phyloP scores from a whole-genome alignment of 2,113 vertebrate genomes.

The Proterorhinus semilunaris region DNA sequence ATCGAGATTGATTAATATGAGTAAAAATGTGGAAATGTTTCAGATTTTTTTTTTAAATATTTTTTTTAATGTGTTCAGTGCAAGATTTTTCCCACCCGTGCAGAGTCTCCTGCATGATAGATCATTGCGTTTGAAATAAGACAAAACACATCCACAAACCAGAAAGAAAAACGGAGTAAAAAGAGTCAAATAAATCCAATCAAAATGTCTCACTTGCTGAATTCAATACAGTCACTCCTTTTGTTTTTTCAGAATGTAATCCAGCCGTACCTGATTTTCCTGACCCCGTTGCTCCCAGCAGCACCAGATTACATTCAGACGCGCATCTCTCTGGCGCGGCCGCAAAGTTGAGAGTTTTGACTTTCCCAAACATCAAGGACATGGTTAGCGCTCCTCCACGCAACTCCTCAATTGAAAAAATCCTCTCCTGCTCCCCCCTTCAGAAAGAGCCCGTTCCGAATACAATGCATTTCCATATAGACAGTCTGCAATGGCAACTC shows the following conservation, averaged over 20 bases:
- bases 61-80: no score
- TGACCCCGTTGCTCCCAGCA: constrained; percentile 82
- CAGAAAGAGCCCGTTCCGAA: neutral
- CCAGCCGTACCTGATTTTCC: constrained; percentile 84
- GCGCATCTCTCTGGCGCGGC: constrained; percentile 57
- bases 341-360: constrained; percentile 56
- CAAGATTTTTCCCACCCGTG: no score
- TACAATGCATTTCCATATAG: neutral
- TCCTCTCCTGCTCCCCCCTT: neutral
- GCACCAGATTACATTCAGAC: constrained; percentile 83
- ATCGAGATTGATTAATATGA: no score
- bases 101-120: no score
- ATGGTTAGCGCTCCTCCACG: constrained; percentile 53
- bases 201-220: neutral
- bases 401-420: constrained; percentile 1
- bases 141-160: no score
- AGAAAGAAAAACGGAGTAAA: no score
- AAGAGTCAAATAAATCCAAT: neutral
- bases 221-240: neutral
- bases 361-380: constrained; percentile 87
- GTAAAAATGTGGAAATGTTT: no score
- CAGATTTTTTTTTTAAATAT: no score
- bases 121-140: no score
- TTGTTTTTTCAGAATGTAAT: neutral
- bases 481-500: neutral